Evolutionary conservation across 2,113 vertebrate genomes (phyloP).

Genomic region (Scolopax mira): DNA sequence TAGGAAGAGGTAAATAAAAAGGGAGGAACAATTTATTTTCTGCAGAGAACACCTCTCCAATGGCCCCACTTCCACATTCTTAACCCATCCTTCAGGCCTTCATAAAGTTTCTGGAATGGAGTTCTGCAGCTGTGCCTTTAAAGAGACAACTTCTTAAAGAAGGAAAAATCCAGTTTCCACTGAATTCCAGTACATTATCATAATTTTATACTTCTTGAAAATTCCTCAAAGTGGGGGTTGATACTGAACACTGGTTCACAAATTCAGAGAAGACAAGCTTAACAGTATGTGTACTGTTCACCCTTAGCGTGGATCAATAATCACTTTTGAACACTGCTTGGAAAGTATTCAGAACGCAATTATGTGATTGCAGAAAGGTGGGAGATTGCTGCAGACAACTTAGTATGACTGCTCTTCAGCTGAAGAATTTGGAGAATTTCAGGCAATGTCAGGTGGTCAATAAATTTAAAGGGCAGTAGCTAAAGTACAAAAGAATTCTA

Average conservation of each 20-base stretch:
- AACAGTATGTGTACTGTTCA: neutral
- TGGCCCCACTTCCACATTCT: neutral
- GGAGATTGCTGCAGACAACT: neutral
- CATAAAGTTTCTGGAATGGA: neutral
- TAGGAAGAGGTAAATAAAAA: neutral
- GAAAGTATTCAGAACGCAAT: constrained; percentile 4
- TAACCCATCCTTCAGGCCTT: neutral
- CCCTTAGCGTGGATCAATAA: neutral
- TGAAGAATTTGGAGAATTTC: neutral
- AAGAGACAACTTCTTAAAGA: neutral
- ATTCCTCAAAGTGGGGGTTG: neutral
- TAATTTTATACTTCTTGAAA: neutral
- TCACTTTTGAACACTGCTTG: neutral
- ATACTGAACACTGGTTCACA: neutral
- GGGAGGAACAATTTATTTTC: neutral
- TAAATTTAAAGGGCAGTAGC: neutral
- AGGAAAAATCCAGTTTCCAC: neutral
- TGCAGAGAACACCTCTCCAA: neutral
- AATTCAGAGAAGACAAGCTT: neutral
- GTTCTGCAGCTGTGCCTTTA: neutral
- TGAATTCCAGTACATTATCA: neutral
- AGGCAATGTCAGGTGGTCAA: neutral
- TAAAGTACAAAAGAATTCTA: neutral
- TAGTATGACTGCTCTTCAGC: neutral
- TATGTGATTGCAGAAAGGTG: neutral